These are phyloP conservation scores for Cataglyphis livida DNA, from an alignment of 2,888 invertebrate genomes.

Conservation along the genomic window DNA sequence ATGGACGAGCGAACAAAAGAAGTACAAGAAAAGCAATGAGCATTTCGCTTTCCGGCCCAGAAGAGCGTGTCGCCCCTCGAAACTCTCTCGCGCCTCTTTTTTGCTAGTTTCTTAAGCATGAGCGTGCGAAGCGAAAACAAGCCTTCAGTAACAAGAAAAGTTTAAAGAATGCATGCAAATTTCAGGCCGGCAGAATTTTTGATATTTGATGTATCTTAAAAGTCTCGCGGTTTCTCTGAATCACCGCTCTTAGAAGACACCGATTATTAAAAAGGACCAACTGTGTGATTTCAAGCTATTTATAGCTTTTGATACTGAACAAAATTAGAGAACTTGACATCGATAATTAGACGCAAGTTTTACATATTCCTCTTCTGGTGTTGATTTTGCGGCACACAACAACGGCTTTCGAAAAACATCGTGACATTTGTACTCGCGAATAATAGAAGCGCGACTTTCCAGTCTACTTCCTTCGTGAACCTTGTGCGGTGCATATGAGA, in stretches of 20 bases:
- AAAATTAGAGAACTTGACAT: background rate
- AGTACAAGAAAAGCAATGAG: conserved; percentile 65
- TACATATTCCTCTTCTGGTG: background rate
- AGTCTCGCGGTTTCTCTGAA: background rate
- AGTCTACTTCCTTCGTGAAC: conserved; percentile 50
- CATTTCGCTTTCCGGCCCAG: conserved; percentile 83
- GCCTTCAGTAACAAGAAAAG: background rate
- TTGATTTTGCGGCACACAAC: background rate
- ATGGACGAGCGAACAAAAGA: conserved; percentile 63
- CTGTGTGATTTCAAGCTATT: background rate
- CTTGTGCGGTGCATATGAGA: conserved; percentile 31
- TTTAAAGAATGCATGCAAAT: conserved; percentile 20
- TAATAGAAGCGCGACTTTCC: conserved; percentile 45
- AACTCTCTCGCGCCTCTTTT: conserved; percentile 57
- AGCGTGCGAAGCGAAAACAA: conserved; percentile 29
- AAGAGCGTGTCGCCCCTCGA: conserved; percentile 80
- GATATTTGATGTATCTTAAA: background rate
- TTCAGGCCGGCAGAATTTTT: background rate
- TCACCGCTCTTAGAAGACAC: background rate
- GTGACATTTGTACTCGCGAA: conserved; percentile 15
- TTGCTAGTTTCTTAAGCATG: conserved; percentile 23
- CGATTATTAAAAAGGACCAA: background rate
- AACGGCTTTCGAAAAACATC: background rate
- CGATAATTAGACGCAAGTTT: background rate
- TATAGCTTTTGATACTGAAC: background rate